These are phyloP conservation scores for Drosophila merina DNA, from an alignment of 2,888 invertebrate species.

Conservation along the genomic window DNA sequence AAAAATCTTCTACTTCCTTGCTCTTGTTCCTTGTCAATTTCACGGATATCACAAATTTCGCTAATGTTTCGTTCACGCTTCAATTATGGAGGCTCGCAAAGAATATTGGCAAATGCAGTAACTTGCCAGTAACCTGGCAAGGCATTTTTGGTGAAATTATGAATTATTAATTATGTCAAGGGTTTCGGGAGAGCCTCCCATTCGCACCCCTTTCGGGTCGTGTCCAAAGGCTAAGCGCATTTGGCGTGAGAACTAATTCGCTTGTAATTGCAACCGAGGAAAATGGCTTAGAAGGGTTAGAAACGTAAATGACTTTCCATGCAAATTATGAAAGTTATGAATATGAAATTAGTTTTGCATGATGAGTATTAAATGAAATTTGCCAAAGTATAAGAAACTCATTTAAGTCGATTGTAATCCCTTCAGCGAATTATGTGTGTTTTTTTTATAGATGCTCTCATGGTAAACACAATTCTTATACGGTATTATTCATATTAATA, in stretches of 20 bases:
- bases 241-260: constrained; percentile 75
- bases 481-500: constrained; percentile 3
- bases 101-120: constrained; percentile 56
- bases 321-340: constrained; percentile 71
- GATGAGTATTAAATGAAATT: constrained; percentile 31
- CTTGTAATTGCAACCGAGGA: constrained; percentile 64
- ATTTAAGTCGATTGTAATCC: constrained; percentile 9
- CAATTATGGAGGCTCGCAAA: constrained; percentile 49
- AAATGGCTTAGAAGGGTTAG: constrained; percentile 45
- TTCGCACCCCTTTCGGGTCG: constrained; percentile 5
- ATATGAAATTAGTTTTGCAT: constrained; percentile 60
- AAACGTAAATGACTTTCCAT: constrained; percentile 46
- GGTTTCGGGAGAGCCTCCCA: constrained; percentile 16
- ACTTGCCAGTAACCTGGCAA: constrained; percentile 21
- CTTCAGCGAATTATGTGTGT: not conserved
- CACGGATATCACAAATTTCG: constrained; percentile 59
- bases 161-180: constrained; percentile 71
- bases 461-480: not conserved
- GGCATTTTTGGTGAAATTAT: constrained; percentile 68
- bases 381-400: not conserved
- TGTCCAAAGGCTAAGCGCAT: constrained; percentile 53
- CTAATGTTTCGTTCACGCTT: constrained; percentile 70
- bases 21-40: constrained; percentile 53
- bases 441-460: not conserved
- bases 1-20: constrained; percentile 23